phyloP scores from a whole-genome alignment of 2,888 invertebrate genomes.

The Pammene fasciana region DNA sequence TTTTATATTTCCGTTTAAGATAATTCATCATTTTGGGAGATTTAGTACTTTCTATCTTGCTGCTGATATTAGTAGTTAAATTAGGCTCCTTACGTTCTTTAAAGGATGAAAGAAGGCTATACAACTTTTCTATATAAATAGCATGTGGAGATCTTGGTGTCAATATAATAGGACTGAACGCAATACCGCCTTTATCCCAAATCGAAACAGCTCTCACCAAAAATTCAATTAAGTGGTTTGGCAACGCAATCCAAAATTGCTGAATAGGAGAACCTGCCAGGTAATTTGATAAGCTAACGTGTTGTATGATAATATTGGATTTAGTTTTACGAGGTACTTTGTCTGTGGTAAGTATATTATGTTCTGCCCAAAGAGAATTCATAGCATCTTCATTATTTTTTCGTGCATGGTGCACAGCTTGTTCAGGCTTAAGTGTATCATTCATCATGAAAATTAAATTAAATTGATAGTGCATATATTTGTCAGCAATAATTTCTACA shows the following conservation, averaged over 20 bases:
- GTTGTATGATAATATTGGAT: constrained; percentile 57
- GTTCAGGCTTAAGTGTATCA: constrained; percentile 54
- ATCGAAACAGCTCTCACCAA: constrained; percentile 66
- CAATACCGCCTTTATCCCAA: constrained; percentile 76
- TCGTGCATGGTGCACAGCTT: constrained; percentile 54
- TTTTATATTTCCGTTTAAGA: constrained; percentile 45
- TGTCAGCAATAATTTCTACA: constrained; percentile 59
- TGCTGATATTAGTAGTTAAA: constrained; percentile 20
- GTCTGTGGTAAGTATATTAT: constrained; percentile 46
- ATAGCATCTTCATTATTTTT: constrained; percentile 67
- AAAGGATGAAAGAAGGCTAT: constrained; percentile 58
- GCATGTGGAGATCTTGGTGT: constrained; percentile 58
- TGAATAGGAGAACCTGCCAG: constrained; percentile 67
- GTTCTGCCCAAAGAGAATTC: constrained; percentile 60
- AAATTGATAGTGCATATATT: constrained; percentile 62
- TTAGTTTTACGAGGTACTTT: constrained; percentile 37
- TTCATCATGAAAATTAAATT: constrained; percentile 65
- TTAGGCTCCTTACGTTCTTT: constrained; percentile 40
- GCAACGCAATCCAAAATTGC: constrained; percentile 63
- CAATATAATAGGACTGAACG: constrained; percentile 67
- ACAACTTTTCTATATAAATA: constrained; percentile 62
- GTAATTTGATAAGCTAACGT: constrained; percentile 58
- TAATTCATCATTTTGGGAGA: constrained; percentile 30
- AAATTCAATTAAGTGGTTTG: constrained; percentile 63
- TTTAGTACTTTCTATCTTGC: constrained; percentile 42